phyloP scores from a whole-genome alignment of 2,113 vertebrate genomes.

The Urocynchramus pylzowi region DNA sequence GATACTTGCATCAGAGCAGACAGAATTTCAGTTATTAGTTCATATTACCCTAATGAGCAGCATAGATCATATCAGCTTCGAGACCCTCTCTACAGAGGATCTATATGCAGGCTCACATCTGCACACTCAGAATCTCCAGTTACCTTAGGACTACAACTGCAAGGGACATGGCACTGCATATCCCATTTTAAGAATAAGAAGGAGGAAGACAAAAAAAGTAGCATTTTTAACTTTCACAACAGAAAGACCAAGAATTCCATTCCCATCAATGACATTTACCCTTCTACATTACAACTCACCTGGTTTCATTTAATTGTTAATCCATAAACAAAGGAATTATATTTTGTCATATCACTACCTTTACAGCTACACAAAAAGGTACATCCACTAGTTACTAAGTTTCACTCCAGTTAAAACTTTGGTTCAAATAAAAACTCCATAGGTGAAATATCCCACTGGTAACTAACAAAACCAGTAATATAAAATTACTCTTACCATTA shows the following conservation, averaged over 20 bases:
- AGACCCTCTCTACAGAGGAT: not conserved
- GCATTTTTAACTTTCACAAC: not conserved
- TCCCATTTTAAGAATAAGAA: not conserved
- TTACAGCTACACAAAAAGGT: not conserved
- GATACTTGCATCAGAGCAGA: not conserved
- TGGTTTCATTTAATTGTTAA: not conserved
- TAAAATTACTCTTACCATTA: constrained; percentile 73
- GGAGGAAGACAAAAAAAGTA: not conserved
- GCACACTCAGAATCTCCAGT: not conserved
- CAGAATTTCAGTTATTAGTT: not conserved
- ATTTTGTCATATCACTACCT: not conserved
- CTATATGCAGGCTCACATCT: not conserved
- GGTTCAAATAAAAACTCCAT: not conserved
- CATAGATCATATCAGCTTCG: not conserved
- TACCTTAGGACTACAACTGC: not conserved
- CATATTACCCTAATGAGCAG: not conserved
- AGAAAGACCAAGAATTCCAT: not conserved
- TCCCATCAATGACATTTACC: not conserved
- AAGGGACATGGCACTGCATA: not conserved
- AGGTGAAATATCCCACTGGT: not conserved
- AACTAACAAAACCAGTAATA: not conserved
- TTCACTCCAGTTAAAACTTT: not conserved
- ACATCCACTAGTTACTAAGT: not conserved
- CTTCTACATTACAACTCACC: not conserved
- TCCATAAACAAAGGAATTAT: not conserved